Evolutionary conservation across 2,797 vertebrate species (phyloP).

Genomic region (Rhinophrynus dorsalis): DNA sequence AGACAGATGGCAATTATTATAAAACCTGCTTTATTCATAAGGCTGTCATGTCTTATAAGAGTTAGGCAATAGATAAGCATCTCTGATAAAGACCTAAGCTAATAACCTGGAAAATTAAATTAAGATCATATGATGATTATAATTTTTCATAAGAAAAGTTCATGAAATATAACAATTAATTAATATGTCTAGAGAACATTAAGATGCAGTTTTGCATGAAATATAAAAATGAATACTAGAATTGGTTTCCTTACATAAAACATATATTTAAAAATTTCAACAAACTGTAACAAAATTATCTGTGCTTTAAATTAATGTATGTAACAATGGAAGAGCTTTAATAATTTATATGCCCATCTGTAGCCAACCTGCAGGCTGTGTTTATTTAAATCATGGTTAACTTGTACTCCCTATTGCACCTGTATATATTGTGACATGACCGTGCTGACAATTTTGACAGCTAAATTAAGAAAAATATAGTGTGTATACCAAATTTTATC

Average conservation of each 20-base stretch:
- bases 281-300: not conserved
- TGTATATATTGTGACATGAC: not conserved
- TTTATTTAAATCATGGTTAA: slow-evolving; percentile 28
- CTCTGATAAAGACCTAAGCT: no score
- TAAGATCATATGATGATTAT: not conserved
- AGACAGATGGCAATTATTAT: no score
- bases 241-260: not conserved
- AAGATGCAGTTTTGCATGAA: no score
- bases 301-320: slow-evolving; percentile 19
- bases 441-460: slow-evolving; percentile 2
- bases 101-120: not conserved
- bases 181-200: no score
- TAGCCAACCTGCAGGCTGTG: slow-evolving; percentile 21
- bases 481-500: slow-evolving; percentile 7
- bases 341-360: slow-evolving; percentile 51
- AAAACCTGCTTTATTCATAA: no score
- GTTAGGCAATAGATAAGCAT: no score
- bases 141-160: no score
- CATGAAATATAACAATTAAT: no score
- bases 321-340: slow-evolving; percentile 42
- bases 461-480: not conserved
- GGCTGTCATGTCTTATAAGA: no score
- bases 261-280: not conserved
- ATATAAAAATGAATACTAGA: no score
- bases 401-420: not conserved